Evolutionary conservation across 2,113 vertebrate genomes (phyloP), one percentile per base, ranked within the genome.

Genomic region (Heterocephalus glaber): DNA sequence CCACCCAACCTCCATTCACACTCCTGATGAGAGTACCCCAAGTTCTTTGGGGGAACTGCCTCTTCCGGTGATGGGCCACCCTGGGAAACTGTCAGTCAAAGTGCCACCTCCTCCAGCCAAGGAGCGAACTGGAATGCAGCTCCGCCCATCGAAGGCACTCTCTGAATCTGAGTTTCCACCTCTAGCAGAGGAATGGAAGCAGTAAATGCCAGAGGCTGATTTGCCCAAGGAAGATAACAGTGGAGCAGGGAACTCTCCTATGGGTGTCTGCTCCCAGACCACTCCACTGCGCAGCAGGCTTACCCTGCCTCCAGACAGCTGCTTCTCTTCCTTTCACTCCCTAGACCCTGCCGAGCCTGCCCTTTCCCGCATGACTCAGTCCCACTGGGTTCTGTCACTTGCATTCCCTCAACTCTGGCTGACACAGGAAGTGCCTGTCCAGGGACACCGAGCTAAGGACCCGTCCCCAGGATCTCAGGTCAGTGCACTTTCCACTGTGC

Each of bases 231-330:
- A 0, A 16, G 20, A 88, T 5, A 6, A 38, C 63, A 13, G 4
- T 3, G 28, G 8, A 26, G 16, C 22, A 10, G 14, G 0, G 12
- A 33, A 81, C 0, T 8, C 24, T 56, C 28, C 13, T 0, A 0
- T 10, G 22, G 22, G 52, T 12, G 56, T 35, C 33, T 16, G 38
- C 52, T 26, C 58, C 47, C 19, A 6, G 41, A 24, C 10, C 6
- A 2, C n/a, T 16, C 1, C 44, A 0, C 26, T 47, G 4, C 66
- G 26, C 16, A 5, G 44, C 4, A 38, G 41, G 33, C 5, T 38
- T 65, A 30, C 12, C 54, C 74, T 54, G 8, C 54, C 77, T 80
- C 61, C 7, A 7, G 19, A n/a, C 28, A 28, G 41, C 9, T 54
- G 56, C 60, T 58, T 60, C 33, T 63, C 56, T 68, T 33, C 19